Evolutionary conservation across 2,797 vertebrate genomes (phyloP).

Genomic region (Artibeus jamaicensis): DNA sequence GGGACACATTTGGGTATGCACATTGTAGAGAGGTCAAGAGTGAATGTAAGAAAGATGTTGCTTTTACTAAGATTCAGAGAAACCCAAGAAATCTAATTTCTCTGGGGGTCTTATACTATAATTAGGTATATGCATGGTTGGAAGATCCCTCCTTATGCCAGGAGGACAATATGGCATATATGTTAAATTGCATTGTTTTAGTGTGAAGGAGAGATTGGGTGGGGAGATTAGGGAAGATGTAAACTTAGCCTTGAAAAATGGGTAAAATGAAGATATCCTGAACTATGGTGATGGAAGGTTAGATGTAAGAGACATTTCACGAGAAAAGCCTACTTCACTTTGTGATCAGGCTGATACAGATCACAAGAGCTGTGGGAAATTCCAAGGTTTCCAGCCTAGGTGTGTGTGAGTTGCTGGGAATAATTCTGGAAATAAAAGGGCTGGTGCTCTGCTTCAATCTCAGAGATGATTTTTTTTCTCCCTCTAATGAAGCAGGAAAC

Average conservation of each 20-base stretch:
- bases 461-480: not conserved
- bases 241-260: not conserved
- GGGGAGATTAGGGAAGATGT: not conserved
- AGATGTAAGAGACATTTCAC: not conserved
- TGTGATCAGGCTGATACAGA: not conserved
- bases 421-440: not conserved
- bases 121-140: not conserved
- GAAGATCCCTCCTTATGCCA: not conserved
- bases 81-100: not conserved
- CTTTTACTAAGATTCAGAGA: not conserved
- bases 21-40: not conserved
- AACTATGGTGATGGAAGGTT: not conserved
- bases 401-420: not conserved
- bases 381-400: not conserved
- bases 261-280: not conserved
- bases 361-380: not conserved
- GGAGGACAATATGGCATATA: not conserved
- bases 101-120: not conserved
- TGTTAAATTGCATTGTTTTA: not conserved
- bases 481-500: not conserved
- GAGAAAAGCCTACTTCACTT: not conserved
- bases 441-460: not conserved
- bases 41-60: not conserved
- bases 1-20: not conserved
- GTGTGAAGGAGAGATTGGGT: not conserved